phyloP scores from a whole-genome alignment of 2,113 vertebrate genomes.

The Anhinga rufa region DNA sequence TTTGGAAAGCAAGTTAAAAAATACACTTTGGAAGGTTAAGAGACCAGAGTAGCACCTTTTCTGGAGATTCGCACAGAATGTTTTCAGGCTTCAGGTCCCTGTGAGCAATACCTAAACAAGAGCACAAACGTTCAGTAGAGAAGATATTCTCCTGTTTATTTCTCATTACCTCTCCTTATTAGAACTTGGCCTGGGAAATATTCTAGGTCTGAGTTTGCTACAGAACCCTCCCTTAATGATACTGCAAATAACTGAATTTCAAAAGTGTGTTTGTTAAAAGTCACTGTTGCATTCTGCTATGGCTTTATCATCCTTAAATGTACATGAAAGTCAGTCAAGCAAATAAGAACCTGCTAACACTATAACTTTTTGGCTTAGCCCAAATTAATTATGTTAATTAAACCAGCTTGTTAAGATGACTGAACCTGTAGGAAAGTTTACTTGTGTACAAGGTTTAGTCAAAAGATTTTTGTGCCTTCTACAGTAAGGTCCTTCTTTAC shows the following conservation, averaged over 20 bases:
- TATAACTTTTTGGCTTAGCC: not conserved
- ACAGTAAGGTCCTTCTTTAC: not conserved
- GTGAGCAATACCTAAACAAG: constrained; percentile 87
- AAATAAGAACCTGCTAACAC: not conserved
- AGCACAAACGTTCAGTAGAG: not conserved
- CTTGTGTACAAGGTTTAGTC: not conserved
- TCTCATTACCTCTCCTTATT: not conserved
- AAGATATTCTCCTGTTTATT: not conserved
- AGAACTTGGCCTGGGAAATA: not conserved
- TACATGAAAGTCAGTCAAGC: not conserved
- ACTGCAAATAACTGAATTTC: not conserved
- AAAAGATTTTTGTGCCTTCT: not conserved
- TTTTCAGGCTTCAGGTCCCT: constrained; percentile 96
- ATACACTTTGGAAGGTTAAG: not conserved
- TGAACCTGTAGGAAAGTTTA: not conserved
- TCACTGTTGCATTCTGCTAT: not conserved
- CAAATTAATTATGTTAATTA: not conserved
- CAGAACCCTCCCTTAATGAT: not conserved
- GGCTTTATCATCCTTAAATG: not conserved
- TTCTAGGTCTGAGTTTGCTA: not conserved
- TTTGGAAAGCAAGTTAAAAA: not conserved
- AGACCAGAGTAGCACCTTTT: constrained; percentile 74
- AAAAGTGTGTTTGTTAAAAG: not conserved
- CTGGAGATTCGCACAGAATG: constrained; percentile 90
- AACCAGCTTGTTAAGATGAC: not conserved